Percentiles rank a stretch among this genome's conserved stretches.
These are phyloP conservation scores for Bradypodion ventrale DNA, from an alignment of 2,797 vertebrate genomes.

Conservation along the genomic window DNA sequence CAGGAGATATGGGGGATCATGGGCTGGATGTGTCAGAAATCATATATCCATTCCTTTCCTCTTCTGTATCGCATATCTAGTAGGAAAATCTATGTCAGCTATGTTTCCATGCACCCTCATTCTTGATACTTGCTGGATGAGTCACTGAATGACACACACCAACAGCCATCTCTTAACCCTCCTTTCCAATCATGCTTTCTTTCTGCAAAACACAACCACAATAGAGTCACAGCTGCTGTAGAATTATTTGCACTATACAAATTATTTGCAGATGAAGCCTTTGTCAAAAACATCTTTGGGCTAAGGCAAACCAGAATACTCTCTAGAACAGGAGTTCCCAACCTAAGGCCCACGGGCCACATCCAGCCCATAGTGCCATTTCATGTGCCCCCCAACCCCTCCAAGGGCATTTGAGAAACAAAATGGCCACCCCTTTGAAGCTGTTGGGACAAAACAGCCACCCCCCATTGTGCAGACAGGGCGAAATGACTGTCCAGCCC, in stretches of 20 bases:
- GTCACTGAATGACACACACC: constrained; percentile 31
- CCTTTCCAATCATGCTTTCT: constrained; percentile 16
- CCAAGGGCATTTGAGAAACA: too few relatives aligned
- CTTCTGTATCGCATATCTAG: background rate
- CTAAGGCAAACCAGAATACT: background rate
- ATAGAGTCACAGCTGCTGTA: constrained; percentile 11
- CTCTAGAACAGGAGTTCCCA: too few relatives aligned
- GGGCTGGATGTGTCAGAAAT: background rate
- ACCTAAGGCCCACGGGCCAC: too few relatives aligned
- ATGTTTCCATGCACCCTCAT: background rate
- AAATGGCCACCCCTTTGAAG: too few relatives aligned
- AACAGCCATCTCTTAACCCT: constrained; percentile 18
- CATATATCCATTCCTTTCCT: background rate
- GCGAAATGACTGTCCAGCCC: too few relatives aligned
- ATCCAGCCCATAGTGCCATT: too few relatives aligned
- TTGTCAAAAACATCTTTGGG: background rate
- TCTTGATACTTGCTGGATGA: constrained; percentile 28
- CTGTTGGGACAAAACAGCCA: too few relatives aligned
- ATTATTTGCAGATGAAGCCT: background rate
- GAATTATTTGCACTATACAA: background rate
- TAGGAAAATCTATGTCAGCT: constrained; percentile 3
- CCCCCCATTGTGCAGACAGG: too few relatives aligned
- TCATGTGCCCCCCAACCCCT: too few relatives aligned
- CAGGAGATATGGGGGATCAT: background rate
- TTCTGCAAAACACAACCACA: constrained; percentile 18